These are phyloP conservation scores for Polydrusus cervinus DNA, from an alignment of 2,888 invertebrate genomes.

Conservation along the genomic window DNA sequence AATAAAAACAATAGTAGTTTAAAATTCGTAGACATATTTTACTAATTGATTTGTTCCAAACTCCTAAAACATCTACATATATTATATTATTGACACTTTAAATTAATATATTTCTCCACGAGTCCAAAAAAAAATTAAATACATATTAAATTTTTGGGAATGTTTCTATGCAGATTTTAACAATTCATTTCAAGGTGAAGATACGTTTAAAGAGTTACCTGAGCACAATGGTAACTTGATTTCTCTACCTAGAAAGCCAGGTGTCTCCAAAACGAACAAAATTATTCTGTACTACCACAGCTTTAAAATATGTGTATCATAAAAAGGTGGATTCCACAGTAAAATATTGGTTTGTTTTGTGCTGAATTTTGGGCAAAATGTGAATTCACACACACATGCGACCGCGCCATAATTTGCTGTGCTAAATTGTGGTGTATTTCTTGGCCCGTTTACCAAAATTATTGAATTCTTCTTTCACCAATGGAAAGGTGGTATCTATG, in stretches of 20 bases:
- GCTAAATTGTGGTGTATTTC: too few relatives aligned
- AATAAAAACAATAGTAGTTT: too few relatives aligned
- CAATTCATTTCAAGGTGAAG: slow-evolving; percentile 9
- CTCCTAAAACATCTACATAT: neutral
- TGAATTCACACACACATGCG: too few relatives aligned
- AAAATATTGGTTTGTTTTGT: too few relatives aligned
- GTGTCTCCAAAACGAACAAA: neutral
- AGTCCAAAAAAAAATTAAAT: neutral
- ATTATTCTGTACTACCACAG: neutral
- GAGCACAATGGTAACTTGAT: slow-evolving; percentile 25
- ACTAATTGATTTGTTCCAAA: too few relatives aligned
- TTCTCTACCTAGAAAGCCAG: slow-evolving; percentile 30
- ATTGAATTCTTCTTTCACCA: too few relatives aligned
- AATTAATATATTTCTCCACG: neutral
- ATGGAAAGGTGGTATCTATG: too few relatives aligned
- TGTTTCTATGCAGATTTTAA: slow-evolving; percentile 19
- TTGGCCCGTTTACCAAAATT: too few relatives aligned
- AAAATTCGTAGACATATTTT: too few relatives aligned
- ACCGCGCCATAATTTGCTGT: too few relatives aligned
- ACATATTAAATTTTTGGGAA: neutral
- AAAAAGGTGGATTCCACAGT: too few relatives aligned
- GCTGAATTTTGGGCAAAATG: too few relatives aligned
- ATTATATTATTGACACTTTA: neutral
- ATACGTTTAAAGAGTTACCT: slow-evolving; percentile 13
- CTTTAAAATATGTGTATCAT: neutral